phyloP scores from a whole-genome alignment of 1,140 invertebrate species.

The Protaetia brevitarsis region DNA sequence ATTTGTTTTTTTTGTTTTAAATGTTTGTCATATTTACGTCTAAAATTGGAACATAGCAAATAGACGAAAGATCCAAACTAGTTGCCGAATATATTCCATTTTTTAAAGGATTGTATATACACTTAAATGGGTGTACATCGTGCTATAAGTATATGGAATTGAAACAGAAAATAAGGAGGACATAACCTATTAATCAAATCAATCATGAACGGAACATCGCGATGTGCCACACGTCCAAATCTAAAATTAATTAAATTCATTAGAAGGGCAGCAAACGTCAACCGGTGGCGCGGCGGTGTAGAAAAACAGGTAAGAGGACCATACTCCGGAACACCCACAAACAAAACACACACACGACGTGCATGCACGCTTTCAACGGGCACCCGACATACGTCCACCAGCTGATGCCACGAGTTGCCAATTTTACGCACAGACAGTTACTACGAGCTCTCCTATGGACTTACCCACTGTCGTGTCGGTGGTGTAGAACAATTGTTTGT shows the following conservation, averaged over 20 bases:
- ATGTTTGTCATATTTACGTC: no score
- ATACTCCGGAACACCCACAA: conserved; percentile 31
- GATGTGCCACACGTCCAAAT: neutral
- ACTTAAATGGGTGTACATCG: no score
- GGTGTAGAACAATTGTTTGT: conserved; percentile 25
- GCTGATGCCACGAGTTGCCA: conserved; percentile 32
- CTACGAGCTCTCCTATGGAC: conserved; percentile 20
- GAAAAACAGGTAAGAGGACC: conserved; percentile 14
- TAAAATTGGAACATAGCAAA: no score
- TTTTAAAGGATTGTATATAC: no score
- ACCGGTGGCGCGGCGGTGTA: neutral
- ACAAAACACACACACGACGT: conserved; percentile 3
- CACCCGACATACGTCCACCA: conserved; percentile 32
- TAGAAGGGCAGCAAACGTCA: conserved; percentile 2
- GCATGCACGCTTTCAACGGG: neutral
- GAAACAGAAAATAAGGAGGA: neutral
- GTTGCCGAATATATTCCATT: no score
- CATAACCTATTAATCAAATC: neutral
- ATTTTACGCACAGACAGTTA: conserved; percentile 30
- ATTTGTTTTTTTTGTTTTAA: no score
- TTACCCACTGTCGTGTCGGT: conserved; percentile 20
- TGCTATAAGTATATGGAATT: no score
- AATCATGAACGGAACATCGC: neutral
- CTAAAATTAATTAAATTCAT: conserved; percentile 22
- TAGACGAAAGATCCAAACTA: no score